These are phyloP conservation scores for Napeogenes inachia DNA, from an alignment of 2,888 invertebrate species.

Conservation along the genomic window DNA sequence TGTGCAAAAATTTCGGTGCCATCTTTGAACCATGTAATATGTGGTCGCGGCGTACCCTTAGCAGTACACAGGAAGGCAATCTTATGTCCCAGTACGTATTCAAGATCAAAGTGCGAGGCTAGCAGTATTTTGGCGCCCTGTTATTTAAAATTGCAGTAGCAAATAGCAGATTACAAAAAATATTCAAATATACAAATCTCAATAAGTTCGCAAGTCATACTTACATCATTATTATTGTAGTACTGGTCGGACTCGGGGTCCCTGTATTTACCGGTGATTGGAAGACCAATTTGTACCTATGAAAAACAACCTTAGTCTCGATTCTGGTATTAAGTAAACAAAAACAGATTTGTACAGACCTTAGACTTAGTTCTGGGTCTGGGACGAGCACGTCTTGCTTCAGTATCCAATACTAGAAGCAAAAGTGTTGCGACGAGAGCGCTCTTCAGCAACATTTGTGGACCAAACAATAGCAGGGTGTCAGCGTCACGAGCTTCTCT, in stretches of 20 bases:
- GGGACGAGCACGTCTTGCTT: conserved; percentile 82
- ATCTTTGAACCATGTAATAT: conserved; percentile 97
- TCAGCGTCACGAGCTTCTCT: conserved; percentile 19
- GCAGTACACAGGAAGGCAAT: conserved; percentile 95
- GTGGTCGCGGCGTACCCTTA: conserved; percentile 91
- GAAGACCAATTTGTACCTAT: conserved; percentile 89
- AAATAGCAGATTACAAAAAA: background rate
- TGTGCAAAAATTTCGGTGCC: conserved; percentile 95
- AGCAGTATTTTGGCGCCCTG: conserved; percentile 93
- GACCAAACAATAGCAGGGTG: conserved; percentile 15
- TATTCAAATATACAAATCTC: background rate
- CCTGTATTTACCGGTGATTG: conserved; percentile 92
- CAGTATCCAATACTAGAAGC: conserved; percentile 43
- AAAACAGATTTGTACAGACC: conserved; percentile 52
- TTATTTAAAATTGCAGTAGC: conserved; percentile 17
- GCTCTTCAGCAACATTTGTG: conserved; percentile 49
- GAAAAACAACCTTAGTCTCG: conserved; percentile 12
- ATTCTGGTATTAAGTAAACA: background rate
- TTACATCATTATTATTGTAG: conserved; percentile 92
- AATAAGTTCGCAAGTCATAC: conserved; percentile 40
- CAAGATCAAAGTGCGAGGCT: conserved; percentile 94
- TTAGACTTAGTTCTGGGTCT: conserved; percentile 86
- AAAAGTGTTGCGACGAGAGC: conserved; percentile 29
- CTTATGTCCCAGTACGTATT: conserved; percentile 95
- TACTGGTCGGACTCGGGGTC: conserved; percentile 94